Evolutionary conservation across 2,113 vertebrate genomes (phyloP).

Genomic region (Erythrolamprus reginae): DNA sequence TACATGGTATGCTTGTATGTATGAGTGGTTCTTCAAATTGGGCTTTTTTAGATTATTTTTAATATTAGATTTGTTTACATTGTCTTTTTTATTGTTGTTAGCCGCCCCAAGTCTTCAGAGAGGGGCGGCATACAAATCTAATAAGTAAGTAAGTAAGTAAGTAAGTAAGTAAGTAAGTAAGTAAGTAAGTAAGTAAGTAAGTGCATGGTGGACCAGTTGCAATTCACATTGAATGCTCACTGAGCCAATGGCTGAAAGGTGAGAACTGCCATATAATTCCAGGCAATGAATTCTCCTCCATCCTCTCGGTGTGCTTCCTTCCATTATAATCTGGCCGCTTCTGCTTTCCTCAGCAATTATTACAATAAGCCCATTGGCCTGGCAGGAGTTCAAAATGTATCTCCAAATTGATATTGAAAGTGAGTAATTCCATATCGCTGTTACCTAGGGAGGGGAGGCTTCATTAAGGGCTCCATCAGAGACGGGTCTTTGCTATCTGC

Average conservation of each 20-base stretch:
- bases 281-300: background rate
- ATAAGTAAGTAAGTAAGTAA: no score
- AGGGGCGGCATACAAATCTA: no score
- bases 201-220: background rate
- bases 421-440: conserved; percentile 47
- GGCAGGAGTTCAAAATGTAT: conserved; percentile 50
- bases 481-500: conserved; percentile 34
- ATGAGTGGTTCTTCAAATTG: no score
- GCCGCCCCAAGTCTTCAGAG: no score
- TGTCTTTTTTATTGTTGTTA: no score
- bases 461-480: conserved; percentile 1
- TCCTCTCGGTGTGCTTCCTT: background rate
- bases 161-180: no score
- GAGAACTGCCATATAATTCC: background rate
- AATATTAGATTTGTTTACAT: no score
- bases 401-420: conserved; percentile 30
- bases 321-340: background rate
- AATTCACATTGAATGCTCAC: background rate
- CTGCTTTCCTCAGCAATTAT: conserved; percentile 52
- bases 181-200: no score
- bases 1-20: no score
- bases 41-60: no score
- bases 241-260: background rate
- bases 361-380: conserved; percentile 56
- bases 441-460: background rate